Base-by-base conservation (phyloP, 30 jellyfish, hydroid and myxozoan genomes). In the Cassiopea xamachana region DNA sequence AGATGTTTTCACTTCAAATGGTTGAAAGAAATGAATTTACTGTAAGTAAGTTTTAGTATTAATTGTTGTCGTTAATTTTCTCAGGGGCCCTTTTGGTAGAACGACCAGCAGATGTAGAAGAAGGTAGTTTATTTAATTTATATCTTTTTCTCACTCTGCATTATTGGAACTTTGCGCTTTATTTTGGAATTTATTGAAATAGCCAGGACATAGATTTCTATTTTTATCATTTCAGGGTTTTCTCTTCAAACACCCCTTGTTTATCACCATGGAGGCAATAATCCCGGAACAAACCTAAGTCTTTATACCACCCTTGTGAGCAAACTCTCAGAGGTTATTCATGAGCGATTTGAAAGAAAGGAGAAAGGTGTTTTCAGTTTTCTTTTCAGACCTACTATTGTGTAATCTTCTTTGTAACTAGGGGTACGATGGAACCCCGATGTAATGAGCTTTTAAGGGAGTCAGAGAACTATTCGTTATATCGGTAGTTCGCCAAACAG, bases 41-140 rank as follows among this genome's bases (percentile, higher is more conserved):
- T 27, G 39, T 27, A 27, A 27, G 39, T 27, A 27, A 27, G 39
- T 27, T 0, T 27, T 27, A 27, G 39, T 27, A 27, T 27, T 27
- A 27, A 27, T 27, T 27, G 39, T 27, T 27, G 39, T 27, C 39
- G 39, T 27, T 27, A 27, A 27, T 27, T 27, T 27, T 27, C 39
- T 2, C 48, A 96, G 99, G 98, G n/a, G 99, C 99, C 2, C 88
- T 91, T 9, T 89, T 92, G 17, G 97, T 96, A 50, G 99, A 96
- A 72, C 87, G 99, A 73, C 99, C 99, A 13, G 98, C 98, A 9
- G 99, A 96, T 78, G 94, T 87, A 1, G 99, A 96, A 78, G 99
- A 96, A 92, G 99, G 99, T 96, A 62, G 44, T 77, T 39, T 5
- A 1, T 78, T 18, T 71, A 16, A 14, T 62, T 55, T 1, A 6